Conservation (phyloP, 1,140 invertebrate genomes). For the Drosophila kurseongensis region DNA sequence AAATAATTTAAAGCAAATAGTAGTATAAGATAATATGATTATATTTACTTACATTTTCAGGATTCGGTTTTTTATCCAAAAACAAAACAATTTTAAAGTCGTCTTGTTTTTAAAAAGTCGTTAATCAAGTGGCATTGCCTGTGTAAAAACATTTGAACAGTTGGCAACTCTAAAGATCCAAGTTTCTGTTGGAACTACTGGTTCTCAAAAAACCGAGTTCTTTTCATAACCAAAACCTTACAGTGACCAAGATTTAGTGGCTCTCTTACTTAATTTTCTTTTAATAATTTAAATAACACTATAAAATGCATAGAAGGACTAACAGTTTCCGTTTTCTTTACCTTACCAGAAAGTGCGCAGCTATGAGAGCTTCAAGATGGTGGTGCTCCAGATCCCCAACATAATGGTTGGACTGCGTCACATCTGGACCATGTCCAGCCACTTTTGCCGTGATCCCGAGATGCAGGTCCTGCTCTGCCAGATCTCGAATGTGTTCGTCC, state of each 20-base stretch:
- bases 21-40: not conserved
- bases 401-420: conserved; percentile 93
- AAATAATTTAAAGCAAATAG: not conserved
- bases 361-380: conserved; percentile 89
- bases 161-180: not conserved
- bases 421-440: conserved; percentile 92
- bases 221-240: not conserved
- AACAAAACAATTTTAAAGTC: too few relatives aligned
- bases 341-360: conserved; percentile 88
- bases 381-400: conserved; percentile 90
- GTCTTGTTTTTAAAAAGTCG: too few relatives aligned
- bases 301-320: not conserved
- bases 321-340: not conserved
- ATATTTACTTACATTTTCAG: too few relatives aligned
- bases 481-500: conserved; percentile 92
- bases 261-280: not conserved
- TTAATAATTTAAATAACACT: too few relatives aligned
- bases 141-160: not conserved
- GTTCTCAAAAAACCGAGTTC: not conserved
- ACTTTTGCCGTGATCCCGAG: conserved; percentile 90
- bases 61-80: too few relatives aligned
- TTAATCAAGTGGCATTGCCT: too few relatives aligned
- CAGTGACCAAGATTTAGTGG: too few relatives aligned
- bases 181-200: not conserved
- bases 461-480: conserved; percentile 92